Evolutionary conservation across 2,888 invertebrate genomes (phyloP), one percentile per base, ranked within the genome.

Genomic region (Philopedon plagiatum): DNA sequence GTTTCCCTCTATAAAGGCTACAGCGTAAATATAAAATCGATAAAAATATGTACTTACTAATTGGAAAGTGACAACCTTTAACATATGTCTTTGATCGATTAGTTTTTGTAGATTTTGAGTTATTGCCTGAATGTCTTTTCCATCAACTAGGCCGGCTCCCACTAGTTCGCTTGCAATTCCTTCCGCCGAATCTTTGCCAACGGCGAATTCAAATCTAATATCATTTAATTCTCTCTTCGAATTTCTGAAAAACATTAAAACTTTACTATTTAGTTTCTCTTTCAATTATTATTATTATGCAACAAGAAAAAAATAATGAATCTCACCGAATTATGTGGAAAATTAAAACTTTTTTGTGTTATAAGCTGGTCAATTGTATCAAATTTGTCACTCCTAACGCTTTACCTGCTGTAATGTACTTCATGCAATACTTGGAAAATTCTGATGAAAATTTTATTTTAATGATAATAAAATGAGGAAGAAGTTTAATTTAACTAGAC

Each of bases 171-270:
- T 89, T 1, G 98, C 96, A 65, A 99, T 98, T 34, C 97, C 97
- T 85, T 97, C 97, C 0, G 97, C 90, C 0, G 94, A 92, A 83
- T 96, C 95, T 85, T 95, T 93, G 18, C 96, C 96, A 26, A 92
- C 91, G 15, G 95, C 93, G 85, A 95, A 99, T 86, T 99, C 98
- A 86, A 99, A 99, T 79, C 97, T 92, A 80, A 99, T 99, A 85
- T 99, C 99, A 85, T 99, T 98, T 76, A 99, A 86, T 86, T 99
- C 98, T 66, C 94, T 90, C 75, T 92, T 92, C 46, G 93, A 89
- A 87, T 99, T 99, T 80, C 94, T 94, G 83, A 56, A 85, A 85
- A 69, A n/a, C 7, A 39, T n/a, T n/a, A 61, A 61, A 41, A 9
- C 5, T 2, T 13, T 15, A 1, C 2, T 34, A 34, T 34, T 8